A percentile compares a stretch with the other conserved stretches of the same genome.
Conservation (phyloP, 2,797 vertebrate species). For the Sciurus carolinensis region DNA sequence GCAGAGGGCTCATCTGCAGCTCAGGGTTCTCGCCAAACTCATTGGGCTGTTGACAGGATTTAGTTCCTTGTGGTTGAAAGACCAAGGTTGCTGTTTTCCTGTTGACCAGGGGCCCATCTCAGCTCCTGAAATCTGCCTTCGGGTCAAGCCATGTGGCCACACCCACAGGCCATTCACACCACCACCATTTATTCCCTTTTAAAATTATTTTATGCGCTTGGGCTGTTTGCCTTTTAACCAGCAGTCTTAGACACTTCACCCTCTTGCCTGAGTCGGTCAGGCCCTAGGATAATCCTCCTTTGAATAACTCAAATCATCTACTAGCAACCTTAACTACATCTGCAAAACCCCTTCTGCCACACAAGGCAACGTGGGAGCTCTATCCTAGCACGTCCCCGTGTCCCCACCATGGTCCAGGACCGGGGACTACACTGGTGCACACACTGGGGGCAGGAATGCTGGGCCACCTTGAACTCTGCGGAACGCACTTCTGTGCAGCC, state of each 20-base stretch:
- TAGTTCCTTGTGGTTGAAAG: neutral
- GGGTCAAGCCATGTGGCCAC: neutral
- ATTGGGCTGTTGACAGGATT: neutral
- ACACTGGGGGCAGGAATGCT: accelerated
- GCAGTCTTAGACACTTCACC: neutral
- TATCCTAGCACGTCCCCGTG: neutral
- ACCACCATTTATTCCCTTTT: neutral
- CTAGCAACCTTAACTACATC: constrained; percentile 42
- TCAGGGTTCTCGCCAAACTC: neutral
- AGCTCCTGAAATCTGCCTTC: neutral
- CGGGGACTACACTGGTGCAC: accelerated
- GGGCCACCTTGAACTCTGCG: neutral
- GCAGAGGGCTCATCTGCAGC: neutral
- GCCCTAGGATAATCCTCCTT: neutral
- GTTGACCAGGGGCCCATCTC: neutral
- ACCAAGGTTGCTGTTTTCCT: neutral
- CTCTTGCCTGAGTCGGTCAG: neutral
- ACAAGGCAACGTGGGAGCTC: neutral
- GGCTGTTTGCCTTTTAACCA: neutral
- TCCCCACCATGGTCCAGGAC: neutral
- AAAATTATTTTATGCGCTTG: neutral
- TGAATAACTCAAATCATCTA: neutral
- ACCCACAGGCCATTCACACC: neutral
- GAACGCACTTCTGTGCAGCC: neutral
- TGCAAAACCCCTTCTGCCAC: neutral